These are phyloP conservation scores for Pogonognathellus flavescens DNA, from an alignment of 1,140 invertebrate species.

Conservation along the genomic window DNA sequence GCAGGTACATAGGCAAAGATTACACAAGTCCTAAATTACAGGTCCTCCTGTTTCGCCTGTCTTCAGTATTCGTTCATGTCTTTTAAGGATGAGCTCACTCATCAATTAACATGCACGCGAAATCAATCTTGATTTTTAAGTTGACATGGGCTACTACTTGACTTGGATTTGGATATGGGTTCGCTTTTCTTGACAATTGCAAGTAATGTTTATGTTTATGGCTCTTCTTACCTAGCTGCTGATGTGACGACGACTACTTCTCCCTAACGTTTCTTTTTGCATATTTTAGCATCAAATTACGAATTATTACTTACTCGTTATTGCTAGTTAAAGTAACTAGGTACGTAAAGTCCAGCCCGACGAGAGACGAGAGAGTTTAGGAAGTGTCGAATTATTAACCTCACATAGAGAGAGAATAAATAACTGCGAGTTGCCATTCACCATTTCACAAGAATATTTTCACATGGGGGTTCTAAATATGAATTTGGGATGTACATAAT, in stretches of 20 bases:
- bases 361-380: slow-evolving; percentile 3
- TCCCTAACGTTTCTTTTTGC: neutral
- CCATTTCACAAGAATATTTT: neutral
- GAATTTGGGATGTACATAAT: neutral
- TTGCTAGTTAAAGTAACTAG: neutral
- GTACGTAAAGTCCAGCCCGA: neutral
- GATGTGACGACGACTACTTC: neutral
- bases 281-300: slow-evolving; percentile 33
- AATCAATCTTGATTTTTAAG: slow-evolving; percentile 45
- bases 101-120: slow-evolving; percentile 41
- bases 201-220: neutral
- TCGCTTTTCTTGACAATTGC: neutral
- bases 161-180: neutral
- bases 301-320: neutral
- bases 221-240: neutral
- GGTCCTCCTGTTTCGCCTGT: neutral
- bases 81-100: slow-evolving; percentile 19
- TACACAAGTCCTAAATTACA: slow-evolving; percentile 5
- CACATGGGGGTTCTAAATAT: slow-evolving; percentile 18
- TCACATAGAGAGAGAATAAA: neutral
- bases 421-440: neutral
- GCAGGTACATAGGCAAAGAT: neutral
- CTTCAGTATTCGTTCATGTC: slow-evolving; percentile 32
- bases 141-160: slow-evolving; percentile 38
- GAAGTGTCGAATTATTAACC: neutral